These are phyloP conservation scores for Myzus persicae DNA, from an alignment of 1,140 invertebrate species.

Conservation along the genomic window DNA sequence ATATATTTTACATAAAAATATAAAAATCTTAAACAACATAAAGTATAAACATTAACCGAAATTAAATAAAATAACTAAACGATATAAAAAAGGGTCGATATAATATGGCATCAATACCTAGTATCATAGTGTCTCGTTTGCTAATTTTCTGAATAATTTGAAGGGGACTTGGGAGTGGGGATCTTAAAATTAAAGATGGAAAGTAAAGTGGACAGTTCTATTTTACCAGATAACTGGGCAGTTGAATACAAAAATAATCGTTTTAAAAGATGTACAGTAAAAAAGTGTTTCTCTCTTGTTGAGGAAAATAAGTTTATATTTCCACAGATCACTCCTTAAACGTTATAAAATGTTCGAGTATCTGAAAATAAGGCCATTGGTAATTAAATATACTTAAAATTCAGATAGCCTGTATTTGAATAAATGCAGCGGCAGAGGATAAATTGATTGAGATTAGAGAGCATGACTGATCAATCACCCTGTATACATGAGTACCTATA, in stretches of 20 bases:
- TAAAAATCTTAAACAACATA: not conserved
- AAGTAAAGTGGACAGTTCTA: not conserved
- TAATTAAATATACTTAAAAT: too few relatives aligned
- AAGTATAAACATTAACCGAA: too few relatives aligned
- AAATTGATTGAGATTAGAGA: not conserved
- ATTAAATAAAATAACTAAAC: not conserved
- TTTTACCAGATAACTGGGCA: not conserved
- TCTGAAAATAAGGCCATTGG: too few relatives aligned
- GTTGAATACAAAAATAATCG: not conserved
- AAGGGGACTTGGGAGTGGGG: not conserved
- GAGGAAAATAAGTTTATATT: not conserved
- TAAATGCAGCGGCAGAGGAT: not conserved
- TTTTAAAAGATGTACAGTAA: not conserved
- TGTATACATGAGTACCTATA: not conserved
- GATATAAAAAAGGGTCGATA: not conserved
- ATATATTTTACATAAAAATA: not conserved
- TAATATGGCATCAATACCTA: not conserved
- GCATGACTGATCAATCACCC: not conserved
- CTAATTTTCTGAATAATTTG: not conserved
- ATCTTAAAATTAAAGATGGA: not conserved
- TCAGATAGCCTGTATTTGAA: not conserved
- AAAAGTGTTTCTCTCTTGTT: not conserved
- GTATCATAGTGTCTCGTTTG: not conserved
- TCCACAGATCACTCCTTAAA: too few relatives aligned
- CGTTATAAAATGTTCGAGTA: too few relatives aligned